Evolutionary conservation across 2,113 vertebrate species (phyloP).

Genomic region (Lepus europaeus): DNA sequence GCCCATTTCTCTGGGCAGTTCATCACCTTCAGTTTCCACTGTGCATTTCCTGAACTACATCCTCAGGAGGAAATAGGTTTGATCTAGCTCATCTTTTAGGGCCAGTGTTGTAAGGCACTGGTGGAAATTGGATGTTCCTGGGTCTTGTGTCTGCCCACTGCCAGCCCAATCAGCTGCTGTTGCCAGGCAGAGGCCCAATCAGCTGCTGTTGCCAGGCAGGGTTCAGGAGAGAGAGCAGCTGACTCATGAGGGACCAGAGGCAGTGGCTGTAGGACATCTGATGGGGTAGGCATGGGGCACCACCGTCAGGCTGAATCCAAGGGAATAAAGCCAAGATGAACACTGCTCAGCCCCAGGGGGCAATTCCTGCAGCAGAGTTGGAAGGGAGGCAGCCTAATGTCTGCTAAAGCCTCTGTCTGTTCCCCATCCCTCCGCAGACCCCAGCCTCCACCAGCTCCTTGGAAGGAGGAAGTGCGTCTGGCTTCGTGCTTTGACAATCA

Average conservation of each 20-base stretch:
- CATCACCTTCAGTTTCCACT: neutral
- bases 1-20: neutral
- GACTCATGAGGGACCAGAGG: neutral
- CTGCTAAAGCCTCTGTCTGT: neutral
- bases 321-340: neutral
- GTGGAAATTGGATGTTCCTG: neutral
- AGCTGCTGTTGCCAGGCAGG: neutral
- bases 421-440: no score
- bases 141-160: neutral
- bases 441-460: neutral
- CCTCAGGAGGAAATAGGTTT: neutral
- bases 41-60: neutral
- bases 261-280: neutral
- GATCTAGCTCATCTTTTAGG: neutral
- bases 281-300: neutral
- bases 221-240: neutral
- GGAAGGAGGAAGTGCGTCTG: neutral
- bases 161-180: neutral
- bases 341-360: neutral
- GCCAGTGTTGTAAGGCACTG: neutral
- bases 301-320: neutral
- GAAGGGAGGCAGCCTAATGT: neutral
- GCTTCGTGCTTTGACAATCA: slow-evolving; percentile 38
- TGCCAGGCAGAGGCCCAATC: neutral
- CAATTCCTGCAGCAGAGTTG: neutral